Evolutionary conservation across 1,140 invertebrate species (phyloP).

Genomic region (Drosophila suzukii): DNA sequence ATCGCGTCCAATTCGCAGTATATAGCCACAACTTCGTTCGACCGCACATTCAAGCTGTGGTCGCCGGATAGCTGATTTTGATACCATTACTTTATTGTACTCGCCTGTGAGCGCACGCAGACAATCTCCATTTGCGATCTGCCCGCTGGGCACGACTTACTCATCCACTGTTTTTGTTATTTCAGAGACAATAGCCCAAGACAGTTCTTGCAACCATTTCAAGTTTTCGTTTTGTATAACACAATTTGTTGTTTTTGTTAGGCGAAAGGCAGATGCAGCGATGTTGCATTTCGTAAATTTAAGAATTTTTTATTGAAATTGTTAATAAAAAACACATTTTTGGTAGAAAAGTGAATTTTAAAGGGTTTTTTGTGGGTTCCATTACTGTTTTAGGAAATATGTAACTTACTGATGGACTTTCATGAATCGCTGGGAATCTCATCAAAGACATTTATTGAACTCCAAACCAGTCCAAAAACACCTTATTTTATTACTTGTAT

Average conservation of each 20-base stretch:
- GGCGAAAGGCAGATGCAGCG: conserved; percentile 54
- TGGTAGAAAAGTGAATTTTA: conserved; percentile 46
- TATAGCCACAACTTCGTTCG: conserved; percentile 97
- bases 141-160: conserved; percentile 28
- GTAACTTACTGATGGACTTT: no score
- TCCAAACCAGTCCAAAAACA: neutral
- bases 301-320: conserved; percentile 80
- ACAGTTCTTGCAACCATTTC: conserved; percentile 38
- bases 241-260: conserved; percentile 79
- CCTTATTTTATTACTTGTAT: conserved; percentile 12
- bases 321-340: conserved; percentile 73
- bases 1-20: conserved; percentile 94
- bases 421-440: no score
- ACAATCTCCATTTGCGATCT: conserved; percentile 41
- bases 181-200: conserved; percentile 72
- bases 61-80: conserved; percentile 88
- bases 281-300: conserved; percentile 68
- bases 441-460: no score
- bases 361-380: neutral
- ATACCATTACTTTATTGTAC: conserved; percentile 41
- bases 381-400: no score
- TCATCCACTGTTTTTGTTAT: conserved; percentile 63
- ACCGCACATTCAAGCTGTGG: conserved; percentile 99
- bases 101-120: conserved; percentile 19
- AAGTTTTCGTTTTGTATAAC: conserved; percentile 63